Conservation (phyloP, 2,113 vertebrate species). For the Scatophagus argus region DNA sequence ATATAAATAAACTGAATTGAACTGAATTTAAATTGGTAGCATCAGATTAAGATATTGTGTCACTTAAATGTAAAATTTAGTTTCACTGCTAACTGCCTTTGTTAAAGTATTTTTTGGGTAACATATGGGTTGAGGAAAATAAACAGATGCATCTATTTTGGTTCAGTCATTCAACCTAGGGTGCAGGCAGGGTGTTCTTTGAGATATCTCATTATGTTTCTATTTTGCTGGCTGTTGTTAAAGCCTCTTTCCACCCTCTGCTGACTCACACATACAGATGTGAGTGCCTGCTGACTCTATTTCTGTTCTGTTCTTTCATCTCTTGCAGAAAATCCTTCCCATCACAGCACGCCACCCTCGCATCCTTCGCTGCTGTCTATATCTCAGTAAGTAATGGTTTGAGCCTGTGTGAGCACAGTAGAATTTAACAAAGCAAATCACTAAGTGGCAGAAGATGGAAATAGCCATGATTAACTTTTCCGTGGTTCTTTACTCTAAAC, state of each 20-base stretch:
- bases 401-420: too few relatives aligned
- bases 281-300: constrained; percentile 21
- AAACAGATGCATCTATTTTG: constrained; percentile 1
- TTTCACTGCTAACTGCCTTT: background rate
- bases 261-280: constrained; percentile 26
- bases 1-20: too few relatives aligned
- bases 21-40: too few relatives aligned
- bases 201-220: constrained; percentile 4
- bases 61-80: background rate
- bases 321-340: constrained; percentile 97
- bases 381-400: constrained; percentile 92
- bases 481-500: background rate
- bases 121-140: background rate
- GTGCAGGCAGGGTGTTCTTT: background rate
- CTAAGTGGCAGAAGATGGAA: background rate
- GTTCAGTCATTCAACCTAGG: background rate
- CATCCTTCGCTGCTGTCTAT: constrained; percentile 97
- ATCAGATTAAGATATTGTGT: background rate
- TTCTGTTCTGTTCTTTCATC: constrained; percentile 53
- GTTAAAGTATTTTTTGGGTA: background rate
- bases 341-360: constrained; percentile 97
- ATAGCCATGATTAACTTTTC: background rate
- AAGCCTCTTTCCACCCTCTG: constrained; percentile 2
- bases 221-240: background rate
- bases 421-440: background rate